Evolutionary conservation across 2,797 vertebrate genomes (phyloP), one percentile per base, ranked within the genome.

Genomic region (Perodicticus potto): DNA sequence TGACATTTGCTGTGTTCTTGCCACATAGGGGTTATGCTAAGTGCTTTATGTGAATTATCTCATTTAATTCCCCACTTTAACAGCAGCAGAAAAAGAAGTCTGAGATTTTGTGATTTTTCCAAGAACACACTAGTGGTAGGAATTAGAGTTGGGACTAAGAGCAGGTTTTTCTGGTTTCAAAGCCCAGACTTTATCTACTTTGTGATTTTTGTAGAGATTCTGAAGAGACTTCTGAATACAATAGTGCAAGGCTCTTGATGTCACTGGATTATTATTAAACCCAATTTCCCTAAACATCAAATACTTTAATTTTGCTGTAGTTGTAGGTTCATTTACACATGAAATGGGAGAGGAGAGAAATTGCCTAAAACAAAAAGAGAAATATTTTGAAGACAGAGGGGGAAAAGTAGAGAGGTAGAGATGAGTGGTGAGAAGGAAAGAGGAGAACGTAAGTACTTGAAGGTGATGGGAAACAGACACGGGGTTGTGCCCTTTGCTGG

Each of bases 391-490:
- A 94, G 72, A 59, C 14, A n/a, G 45, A 25, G 37, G 65, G 65
- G 12, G 72, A 84, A 83, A 67, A 45, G 29, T 5, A 10, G 59
- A 9, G 37, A 16, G 3, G 91, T 61, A 63, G 89, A 76, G 70
- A 49, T 45, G 67, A 80, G 10, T 34, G 69, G 34, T 8, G 29
- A 32, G 17, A 57, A 70, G 86, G 43, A 34, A 69, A 49, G 29
- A 59, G 78, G 27, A 32, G 25, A 8, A 29, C 55, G 59, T 3
- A 23, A 55, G 23, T 22, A 9, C 40, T 80, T n/a, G 84, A 88
- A 96, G 86, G 86, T 88, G 88, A 92, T 45, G 69, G 78, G 88
- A 83, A 93, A 55, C 82, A 85, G 92, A 67, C 11, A 1, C 5
- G 8, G 70, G 59, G 34, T 78, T 67, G 84, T 61, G 81, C 85